Evolutionary conservation across 2,113 vertebrate genomes (phyloP).

Genomic region (Cyprinodon brontotheroides): DNA sequence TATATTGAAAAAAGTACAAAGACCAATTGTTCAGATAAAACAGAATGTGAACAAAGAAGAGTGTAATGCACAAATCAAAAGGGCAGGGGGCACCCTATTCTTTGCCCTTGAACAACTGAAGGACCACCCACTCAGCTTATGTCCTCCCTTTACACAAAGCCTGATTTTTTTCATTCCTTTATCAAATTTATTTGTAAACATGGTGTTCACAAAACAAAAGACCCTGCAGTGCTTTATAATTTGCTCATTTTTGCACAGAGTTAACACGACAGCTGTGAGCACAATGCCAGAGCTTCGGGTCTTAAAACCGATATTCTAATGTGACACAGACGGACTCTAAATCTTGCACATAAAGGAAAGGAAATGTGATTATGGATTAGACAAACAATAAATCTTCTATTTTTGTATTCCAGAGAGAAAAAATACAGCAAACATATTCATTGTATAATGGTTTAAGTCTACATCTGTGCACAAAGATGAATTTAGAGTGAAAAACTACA

Average conservation of each 20-base stretch:
- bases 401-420: neutral
- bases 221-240: neutral
- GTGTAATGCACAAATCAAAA: conserved; percentile 9
- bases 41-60: neutral
- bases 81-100: neutral
- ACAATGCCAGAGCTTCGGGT: neutral
- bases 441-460: neutral
- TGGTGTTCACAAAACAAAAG: neutral
- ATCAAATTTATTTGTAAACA: neutral
- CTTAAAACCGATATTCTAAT: neutral
- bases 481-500: neutral
- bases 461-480: neutral
- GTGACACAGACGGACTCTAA: neutral
- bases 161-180: neutral
- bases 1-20: neutral
- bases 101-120: too few species aligned
- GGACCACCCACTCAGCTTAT: conserved; percentile 2
- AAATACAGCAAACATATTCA: neutral
- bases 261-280: neutral
- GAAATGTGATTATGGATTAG: neutral
- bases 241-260: neutral
- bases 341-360: neutral
- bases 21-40: neutral
- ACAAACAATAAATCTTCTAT: too few species aligned
- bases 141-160: neutral